Conservation (phyloP, 1,140 invertebrate species). For the Drosophila seguyi region DNA sequence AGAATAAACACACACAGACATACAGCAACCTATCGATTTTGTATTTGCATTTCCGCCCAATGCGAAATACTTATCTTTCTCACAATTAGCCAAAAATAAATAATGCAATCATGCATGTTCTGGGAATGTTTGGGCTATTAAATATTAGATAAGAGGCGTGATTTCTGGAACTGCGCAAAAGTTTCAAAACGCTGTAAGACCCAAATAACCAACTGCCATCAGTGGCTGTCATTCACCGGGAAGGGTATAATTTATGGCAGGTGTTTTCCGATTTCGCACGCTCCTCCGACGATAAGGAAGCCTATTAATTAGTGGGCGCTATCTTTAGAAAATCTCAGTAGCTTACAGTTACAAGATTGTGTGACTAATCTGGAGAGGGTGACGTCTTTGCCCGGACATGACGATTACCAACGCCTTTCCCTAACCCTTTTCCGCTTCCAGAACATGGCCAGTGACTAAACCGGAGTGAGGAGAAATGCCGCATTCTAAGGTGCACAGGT, state of each 20-base stretch:
- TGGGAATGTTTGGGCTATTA: conserved; percentile 11
- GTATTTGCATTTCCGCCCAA: conserved; percentile 16
- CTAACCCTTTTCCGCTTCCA: not conserved
- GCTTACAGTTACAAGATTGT: conserved; percentile 10
- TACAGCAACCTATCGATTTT: conserved; percentile 12
- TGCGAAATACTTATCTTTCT: conserved; percentile 22
- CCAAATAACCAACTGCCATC: conserved; percentile 19
- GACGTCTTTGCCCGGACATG: conserved; percentile 37
- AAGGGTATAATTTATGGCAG: conserved; percentile 39
- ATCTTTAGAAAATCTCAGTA: conserved; percentile 21
- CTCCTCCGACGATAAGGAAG: conserved; percentile 36
- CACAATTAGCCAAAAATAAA: conserved; percentile 38
- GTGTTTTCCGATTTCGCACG: conserved; percentile 53
- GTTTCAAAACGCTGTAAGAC: not conserved
- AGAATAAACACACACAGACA: not conserved
- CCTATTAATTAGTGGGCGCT: conserved; percentile 16
- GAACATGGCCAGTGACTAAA: conserved; percentile 36
- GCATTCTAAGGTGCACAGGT: conserved; percentile 53
- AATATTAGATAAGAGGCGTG: conserved; percentile 22
- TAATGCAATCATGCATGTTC: conserved; percentile 33
- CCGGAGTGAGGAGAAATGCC: conserved; percentile 17
- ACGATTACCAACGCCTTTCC: conserved; percentile 21
- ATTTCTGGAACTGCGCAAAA: conserved; percentile 29
- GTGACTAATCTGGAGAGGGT: conserved; percentile 38
- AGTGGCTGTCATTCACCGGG: conserved; percentile 26